These are phyloP conservation scores for Coracopsis vasa DNA, from an alignment of 2,113 vertebrate species.

Conservation along the genomic window DNA sequence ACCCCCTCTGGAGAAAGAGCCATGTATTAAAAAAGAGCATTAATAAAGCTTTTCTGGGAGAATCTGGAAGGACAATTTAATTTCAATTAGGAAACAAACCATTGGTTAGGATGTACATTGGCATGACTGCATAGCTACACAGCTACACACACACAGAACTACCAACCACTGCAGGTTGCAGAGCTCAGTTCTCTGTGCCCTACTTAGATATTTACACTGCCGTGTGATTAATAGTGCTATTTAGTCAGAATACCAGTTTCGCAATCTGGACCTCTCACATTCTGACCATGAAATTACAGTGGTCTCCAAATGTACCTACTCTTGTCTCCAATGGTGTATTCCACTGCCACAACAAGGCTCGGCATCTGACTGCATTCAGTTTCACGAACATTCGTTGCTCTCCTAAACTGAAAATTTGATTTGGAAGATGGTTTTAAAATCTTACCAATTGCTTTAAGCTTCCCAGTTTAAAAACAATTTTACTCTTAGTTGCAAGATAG, in stretches of 20 bases:
- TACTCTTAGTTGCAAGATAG: neutral
- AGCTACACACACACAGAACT: neutral
- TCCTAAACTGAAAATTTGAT: neutral
- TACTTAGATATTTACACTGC: neutral
- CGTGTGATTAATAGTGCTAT: neutral
- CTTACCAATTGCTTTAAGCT: neutral
- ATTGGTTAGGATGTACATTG: neutral
- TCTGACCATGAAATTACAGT: neutral
- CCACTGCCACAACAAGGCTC: neutral
- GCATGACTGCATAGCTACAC: neutral
- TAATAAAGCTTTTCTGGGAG: neutral
- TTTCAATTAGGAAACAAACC: neutral
- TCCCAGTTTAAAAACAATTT: neutral
- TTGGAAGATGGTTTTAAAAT: neutral
- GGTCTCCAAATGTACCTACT: neutral
- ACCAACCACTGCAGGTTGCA: neutral
- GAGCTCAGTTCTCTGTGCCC: neutral
- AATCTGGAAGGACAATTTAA: neutral
- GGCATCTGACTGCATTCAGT: neutral
- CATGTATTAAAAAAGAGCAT: neutral
- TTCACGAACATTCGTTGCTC: neutral
- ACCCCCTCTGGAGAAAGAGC: conserved; percentile 72
- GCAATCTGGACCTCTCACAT: neutral
- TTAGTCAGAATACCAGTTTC: neutral
- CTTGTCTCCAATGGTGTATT: neutral